Evolutionary conservation across 2,113 vertebrate genomes (phyloP).

Genomic region (Gadus macrocephalus): DNA sequence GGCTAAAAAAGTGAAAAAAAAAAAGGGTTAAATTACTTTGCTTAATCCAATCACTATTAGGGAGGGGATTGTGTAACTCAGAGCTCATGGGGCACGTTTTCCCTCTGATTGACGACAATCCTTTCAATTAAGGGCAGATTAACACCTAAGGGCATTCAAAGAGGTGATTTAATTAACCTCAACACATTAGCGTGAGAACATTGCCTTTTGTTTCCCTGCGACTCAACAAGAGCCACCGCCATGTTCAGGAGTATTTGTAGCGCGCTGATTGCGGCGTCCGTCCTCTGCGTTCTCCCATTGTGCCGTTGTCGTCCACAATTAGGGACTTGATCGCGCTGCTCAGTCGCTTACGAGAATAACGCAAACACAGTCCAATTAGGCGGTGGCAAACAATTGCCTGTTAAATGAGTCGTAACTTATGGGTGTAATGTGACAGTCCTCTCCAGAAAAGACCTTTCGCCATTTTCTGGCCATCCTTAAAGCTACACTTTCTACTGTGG

Average conservation of each 20-base stretch:
- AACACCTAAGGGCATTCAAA: slow-evolving; percentile 65
- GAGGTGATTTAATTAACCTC: slow-evolving; percentile 68
- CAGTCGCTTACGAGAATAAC: not conserved
- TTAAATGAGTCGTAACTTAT: not conserved
- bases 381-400: not conserved
- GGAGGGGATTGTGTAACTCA: slow-evolving; percentile 54
- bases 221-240: slow-evolving; percentile 29
- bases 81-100: slow-evolving; percentile 51
- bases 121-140: slow-evolving; percentile 69
- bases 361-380: not conserved
- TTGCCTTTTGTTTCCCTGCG: slow-evolving; percentile 44
- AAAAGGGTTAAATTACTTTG: slow-evolving; percentile 56
- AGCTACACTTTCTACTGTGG: not conserved
- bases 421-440: not conserved
- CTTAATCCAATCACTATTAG: slow-evolving; percentile 63
- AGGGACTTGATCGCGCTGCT: not conserved
- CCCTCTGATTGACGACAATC: slow-evolving; percentile 60
- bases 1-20: slow-evolving; percentile 26
- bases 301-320: not conserved
- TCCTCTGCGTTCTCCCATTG: not conserved
- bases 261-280: slow-evolving; percentile 13
- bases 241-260: not conserved
- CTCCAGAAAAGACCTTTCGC: not conserved
- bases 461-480: not conserved
- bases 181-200: slow-evolving; percentile 50